phyloP scores from a whole-genome alignment of 2,888 invertebrate genomes.

The Diarsia dahlii region DNA sequence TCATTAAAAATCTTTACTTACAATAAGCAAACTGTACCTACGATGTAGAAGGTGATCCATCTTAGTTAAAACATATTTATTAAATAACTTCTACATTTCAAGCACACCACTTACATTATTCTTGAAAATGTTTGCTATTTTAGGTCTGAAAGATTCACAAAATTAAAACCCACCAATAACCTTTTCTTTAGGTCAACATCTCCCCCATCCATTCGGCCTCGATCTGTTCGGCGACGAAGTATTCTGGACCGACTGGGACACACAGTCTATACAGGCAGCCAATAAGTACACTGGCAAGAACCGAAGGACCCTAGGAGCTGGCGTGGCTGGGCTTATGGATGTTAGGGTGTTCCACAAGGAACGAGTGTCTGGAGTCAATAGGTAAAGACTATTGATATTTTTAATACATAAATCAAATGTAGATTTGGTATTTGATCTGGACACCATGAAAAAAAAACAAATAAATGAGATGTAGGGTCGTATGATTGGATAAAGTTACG shows the following conservation, averaged over 20 bases:
- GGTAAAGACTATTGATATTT: constrained; percentile 69
- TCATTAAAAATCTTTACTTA: not conserved
- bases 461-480: not conserved
- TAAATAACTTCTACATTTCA: not conserved
- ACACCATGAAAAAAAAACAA: not conserved
- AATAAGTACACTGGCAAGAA: constrained; percentile 94
- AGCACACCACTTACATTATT: not conserved
- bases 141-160: not conserved
- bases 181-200: constrained; percentile 86
- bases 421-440: not conserved
- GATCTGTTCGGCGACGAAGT: constrained; percentile 94
- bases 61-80: not conserved
- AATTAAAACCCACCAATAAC: not conserved
- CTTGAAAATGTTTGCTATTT: not conserved
- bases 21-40: not conserved
- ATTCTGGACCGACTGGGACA: constrained; percentile 97
- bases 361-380: constrained; percentile 86
- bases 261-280: constrained; percentile 94
- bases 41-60: not conserved
- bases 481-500: not conserved
- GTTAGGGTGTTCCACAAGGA: constrained; percentile 95
- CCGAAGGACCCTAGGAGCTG: constrained; percentile 92
- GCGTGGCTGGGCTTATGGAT: constrained; percentile 95
- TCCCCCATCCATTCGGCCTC: constrained; percentile 96
- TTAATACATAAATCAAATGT: not conserved